phyloP scores from a whole-genome alignment of 2,113 vertebrate species.

The Bos javanicus region DNA sequence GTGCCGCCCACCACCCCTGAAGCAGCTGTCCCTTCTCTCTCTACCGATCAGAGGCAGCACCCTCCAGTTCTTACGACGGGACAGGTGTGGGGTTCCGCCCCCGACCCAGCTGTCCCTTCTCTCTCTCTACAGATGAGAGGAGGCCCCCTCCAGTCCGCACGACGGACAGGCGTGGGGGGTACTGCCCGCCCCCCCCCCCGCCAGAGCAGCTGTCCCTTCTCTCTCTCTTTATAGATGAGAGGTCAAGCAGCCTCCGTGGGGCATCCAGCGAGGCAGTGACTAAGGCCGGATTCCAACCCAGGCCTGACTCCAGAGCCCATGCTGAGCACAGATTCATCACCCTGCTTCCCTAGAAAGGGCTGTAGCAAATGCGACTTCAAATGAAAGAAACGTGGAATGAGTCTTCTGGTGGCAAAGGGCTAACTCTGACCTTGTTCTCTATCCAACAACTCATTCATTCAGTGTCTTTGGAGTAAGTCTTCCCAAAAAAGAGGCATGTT shows the following conservation, averaged over 20 bases:
- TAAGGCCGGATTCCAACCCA: neutral
- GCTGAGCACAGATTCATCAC: neutral
- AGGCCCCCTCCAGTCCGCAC: too few relatives aligned
- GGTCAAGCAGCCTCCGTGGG: neutral
- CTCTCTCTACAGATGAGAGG: too few relatives aligned
- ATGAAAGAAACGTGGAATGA: neutral
- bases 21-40: too few relatives aligned
- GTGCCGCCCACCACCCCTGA: too few relatives aligned
- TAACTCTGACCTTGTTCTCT: neutral
- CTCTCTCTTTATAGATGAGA: neutral
- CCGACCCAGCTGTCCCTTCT: too few relatives aligned
- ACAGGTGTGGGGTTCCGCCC: accelerated
- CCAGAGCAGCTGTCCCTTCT: neutral
- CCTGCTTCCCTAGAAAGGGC: neutral
- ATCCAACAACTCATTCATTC: neutral
- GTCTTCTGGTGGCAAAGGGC: neutral
- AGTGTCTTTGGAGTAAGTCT: neutral
- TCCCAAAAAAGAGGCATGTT: neutral
- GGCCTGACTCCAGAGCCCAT: neutral
- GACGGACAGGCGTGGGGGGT: neutral
- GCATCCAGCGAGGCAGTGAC: neutral
- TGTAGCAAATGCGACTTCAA: neutral
- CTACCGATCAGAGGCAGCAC: too few relatives aligned
- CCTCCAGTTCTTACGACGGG: accelerated
- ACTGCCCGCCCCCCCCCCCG: too few relatives aligned